Evolutionary conservation across 2,797 vertebrate genomes (phyloP).

Genomic region (Lutjanus campechanus): DNA sequence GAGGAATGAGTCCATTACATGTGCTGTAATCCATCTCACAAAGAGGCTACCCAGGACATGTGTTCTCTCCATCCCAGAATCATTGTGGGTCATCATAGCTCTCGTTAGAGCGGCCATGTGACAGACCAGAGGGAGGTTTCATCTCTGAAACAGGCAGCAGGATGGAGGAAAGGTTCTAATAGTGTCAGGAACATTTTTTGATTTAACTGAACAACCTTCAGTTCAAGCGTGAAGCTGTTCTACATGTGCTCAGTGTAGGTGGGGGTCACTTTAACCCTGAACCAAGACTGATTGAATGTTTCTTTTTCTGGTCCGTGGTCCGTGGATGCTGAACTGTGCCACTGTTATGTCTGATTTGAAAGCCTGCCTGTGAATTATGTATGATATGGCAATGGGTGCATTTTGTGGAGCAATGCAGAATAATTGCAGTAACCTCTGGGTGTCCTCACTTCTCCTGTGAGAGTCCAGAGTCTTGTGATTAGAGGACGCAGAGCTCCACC

Average conservation of each 20-base stretch:
- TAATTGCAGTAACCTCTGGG: slow-evolving; percentile 57
- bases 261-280: slow-evolving; percentile 5
- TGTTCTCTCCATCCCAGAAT: slow-evolving; percentile 15
- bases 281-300: neutral
- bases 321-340: slow-evolving; percentile 35
- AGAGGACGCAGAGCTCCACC: slow-evolving; percentile 21
- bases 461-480: slow-evolving; percentile 5
- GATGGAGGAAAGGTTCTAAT: slow-evolving; percentile 15
- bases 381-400: slow-evolving; percentile 27
- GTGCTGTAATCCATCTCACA: slow-evolving; percentile 35
- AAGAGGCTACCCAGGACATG: neutral
- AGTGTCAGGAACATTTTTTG: slow-evolving; percentile 21
- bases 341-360: slow-evolving; percentile 50
- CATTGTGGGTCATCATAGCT: slow-evolving; percentile 14
- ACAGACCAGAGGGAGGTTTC: slow-evolving; percentile 3
- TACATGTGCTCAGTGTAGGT: slow-evolving; percentile 4
- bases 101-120: slow-evolving; percentile 11
- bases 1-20: slow-evolving; percentile 43
- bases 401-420: slow-evolving; percentile 42
- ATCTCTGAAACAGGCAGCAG: slow-evolving; percentile 4
- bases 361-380: slow-evolving; percentile 59
- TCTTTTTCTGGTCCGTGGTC: slow-evolving; percentile 8
- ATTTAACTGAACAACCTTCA: slow-evolving; percentile 36
- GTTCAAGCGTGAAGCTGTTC: neutral
- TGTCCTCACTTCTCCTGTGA: slow-evolving; percentile 40